Evolutionary conservation across 2,888 invertebrate species (phyloP).

Genomic region (Orthonevra nobilis): DNA sequence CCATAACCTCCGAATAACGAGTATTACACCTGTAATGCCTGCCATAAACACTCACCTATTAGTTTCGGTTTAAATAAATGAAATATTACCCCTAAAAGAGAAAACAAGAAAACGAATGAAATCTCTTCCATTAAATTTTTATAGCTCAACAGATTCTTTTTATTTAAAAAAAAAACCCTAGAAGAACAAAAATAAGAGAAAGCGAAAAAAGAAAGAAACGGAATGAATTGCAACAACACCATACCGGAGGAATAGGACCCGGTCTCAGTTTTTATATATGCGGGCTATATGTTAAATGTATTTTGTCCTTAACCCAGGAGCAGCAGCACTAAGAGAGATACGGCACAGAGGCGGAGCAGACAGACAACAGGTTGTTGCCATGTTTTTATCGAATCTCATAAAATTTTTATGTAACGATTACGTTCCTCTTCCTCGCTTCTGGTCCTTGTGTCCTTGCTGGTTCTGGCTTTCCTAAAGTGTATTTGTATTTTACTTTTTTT

Average conservation of each 20-base stretch:
- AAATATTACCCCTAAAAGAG: slow-evolving; percentile 11
- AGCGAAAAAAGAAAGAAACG: slow-evolving; percentile 20
- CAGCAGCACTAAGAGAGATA: slow-evolving; percentile 1
- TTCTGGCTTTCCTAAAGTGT: slow-evolving; percentile 39
- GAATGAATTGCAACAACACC: slow-evolving; percentile 62
- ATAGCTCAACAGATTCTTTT: slow-evolving; percentile 42
- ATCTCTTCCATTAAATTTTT: slow-evolving; percentile 54
- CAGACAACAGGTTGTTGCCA: slow-evolving; percentile 72
- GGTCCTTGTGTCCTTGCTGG: slow-evolving; percentile 27
- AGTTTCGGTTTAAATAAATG: slow-evolving; percentile 22
- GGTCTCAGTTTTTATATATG: slow-evolving; percentile 56
- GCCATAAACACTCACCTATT: slow-evolving; percentile 8
- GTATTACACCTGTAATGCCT: no score
- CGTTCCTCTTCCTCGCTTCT: slow-evolving; percentile 59
- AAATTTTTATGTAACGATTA: slow-evolving; percentile 72
- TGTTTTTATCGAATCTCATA: slow-evolving; percentile 73
- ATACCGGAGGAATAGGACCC: slow-evolving; percentile 49
- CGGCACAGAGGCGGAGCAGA: slow-evolving; percentile 51
- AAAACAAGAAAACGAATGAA: not conserved
- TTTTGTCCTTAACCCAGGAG: slow-evolving; percentile 64
- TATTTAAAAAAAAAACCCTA: slow-evolving; percentile 46
- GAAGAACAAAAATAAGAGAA: not conserved
- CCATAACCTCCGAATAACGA: no score
- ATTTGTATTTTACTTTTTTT: slow-evolving; percentile 57
- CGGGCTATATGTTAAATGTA: slow-evolving; percentile 54